phyloP scores from a whole-genome alignment of 2,797 vertebrate species.

The Capromys pilorides region DNA sequence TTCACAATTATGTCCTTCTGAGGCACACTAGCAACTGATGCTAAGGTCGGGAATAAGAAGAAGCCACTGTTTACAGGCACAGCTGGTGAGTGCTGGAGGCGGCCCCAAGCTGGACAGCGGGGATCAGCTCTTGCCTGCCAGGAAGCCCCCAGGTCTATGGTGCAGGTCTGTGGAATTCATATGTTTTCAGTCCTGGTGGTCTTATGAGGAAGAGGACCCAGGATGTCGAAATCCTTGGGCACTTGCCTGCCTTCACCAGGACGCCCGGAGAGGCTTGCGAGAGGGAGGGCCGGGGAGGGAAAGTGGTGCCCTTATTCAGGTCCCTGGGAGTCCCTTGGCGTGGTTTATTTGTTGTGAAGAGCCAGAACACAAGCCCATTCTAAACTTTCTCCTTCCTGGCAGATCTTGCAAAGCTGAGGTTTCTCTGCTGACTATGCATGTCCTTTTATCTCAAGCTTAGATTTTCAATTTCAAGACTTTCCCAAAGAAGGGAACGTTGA shows the following conservation, averaged over 20 bases:
- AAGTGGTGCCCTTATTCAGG: not conserved
- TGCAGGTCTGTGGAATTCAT: not conserved
- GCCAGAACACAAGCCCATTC: constrained; percentile 62
- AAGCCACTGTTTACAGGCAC: not conserved
- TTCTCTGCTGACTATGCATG: constrained; percentile 70
- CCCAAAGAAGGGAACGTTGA: constrained; percentile 51
- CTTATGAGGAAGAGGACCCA: not conserved
- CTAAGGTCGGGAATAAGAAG: not conserved
- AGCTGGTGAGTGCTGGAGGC: not conserved
- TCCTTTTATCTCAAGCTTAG: constrained; percentile 54
- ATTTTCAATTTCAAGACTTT: constrained; percentile 54
- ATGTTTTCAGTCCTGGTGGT: not conserved
- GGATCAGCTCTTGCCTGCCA: not conserved
- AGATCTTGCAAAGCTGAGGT: constrained; percentile 65
- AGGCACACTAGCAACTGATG: not conserved
- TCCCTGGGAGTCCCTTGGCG: constrained; percentile 46
- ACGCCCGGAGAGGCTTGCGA: not conserved
- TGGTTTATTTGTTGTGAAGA: constrained; percentile 53
- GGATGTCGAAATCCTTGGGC: not conserved
- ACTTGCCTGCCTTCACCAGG: not conserved
- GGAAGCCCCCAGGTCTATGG: not conserved
- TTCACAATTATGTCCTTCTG: not conserved
- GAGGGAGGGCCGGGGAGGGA: not conserved
- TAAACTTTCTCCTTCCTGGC: constrained; percentile 69
- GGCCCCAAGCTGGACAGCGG: not conserved